Evolutionary conservation across 2,888 invertebrate species (phyloP).

Genomic region (Saturnia japonica): DNA sequence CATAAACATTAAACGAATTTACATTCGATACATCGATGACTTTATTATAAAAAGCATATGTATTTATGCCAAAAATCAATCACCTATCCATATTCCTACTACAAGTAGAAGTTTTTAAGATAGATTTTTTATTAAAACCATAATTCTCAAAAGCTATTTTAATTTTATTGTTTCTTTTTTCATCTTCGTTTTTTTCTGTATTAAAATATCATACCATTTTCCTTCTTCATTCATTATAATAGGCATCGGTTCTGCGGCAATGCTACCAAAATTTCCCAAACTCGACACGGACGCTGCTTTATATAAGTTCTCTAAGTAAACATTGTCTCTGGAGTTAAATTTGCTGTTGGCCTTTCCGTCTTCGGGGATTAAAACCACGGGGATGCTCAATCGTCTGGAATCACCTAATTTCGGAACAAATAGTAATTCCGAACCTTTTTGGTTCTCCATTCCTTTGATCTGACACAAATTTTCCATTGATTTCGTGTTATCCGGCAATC

Average conservation of each 20-base stretch:
- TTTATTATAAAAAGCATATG: not conserved
- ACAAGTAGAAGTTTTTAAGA: not conserved
- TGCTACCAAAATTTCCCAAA: slow-evolving; percentile 71
- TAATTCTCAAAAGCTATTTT: not conserved
- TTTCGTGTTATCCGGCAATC: slow-evolving; percentile 42
- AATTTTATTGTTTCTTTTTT: not conserved
- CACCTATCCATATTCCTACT: not conserved
- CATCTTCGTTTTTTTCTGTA: not conserved
- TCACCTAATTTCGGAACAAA: slow-evolving; percentile 64
- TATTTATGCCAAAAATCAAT: not conserved
- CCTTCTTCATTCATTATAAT: slow-evolving; percentile 76
- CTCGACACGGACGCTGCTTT: slow-evolving; percentile 75
- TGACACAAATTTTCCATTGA: slow-evolving; percentile 68
- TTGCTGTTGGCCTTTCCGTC: slow-evolving; percentile 55
- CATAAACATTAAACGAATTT: not conserved
- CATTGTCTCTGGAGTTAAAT: slow-evolving; percentile 73
- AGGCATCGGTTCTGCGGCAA: slow-evolving; percentile 72
- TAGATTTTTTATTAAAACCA: not conserved
- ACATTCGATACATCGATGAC: not conserved
- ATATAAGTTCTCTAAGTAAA: slow-evolving; percentile 71
- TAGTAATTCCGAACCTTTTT: slow-evolving; percentile 58
- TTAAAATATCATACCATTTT: slow-evolving; percentile 63
- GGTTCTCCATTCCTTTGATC: slow-evolving; percentile 47
- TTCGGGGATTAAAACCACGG: slow-evolving; percentile 67
- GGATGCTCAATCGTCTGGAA: slow-evolving; percentile 69